Evolutionary conservation across 2,113 vertebrate species (phyloP).

Genomic region (Globicephala melas): DNA sequence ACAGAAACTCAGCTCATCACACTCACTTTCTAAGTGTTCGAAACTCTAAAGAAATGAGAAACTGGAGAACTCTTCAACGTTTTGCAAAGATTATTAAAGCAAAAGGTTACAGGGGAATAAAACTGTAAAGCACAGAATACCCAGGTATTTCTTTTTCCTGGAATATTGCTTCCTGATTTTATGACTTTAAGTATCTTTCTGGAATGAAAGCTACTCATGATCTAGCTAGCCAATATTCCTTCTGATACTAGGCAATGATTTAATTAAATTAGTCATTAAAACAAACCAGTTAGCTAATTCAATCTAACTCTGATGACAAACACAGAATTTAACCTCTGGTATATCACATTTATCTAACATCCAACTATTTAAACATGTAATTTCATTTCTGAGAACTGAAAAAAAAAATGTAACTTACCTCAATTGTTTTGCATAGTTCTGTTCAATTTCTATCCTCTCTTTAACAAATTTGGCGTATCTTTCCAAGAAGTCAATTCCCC

Average conservation of each 20-base stretch:
- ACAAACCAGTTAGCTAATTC: constrained; percentile 19
- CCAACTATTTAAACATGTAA: constrained; percentile 40
- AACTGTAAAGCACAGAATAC: not conserved
- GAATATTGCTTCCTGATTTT: constrained; percentile 4
- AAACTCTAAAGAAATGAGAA: constrained; percentile 19
- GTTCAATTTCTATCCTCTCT: constrained; percentile 98
- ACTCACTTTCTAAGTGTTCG: not conserved
- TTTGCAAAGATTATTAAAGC: not conserved
- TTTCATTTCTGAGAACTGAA: constrained; percentile 38
- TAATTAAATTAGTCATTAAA: constrained; percentile 8
- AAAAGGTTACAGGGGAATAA: not conserved
- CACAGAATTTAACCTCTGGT: not conserved
- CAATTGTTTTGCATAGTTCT: constrained; percentile 97
- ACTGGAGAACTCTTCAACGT: not conserved
- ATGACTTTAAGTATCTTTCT: constrained; percentile 42
- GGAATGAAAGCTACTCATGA: constrained; percentile 5
- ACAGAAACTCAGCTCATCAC: constrained; percentile 18
- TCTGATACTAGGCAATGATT: not conserved
- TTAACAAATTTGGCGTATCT: constrained; percentile 99
- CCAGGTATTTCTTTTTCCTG: not conserved
- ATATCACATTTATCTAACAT: not conserved
- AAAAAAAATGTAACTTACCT: constrained; percentile 84
- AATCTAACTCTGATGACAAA: constrained; percentile 19
- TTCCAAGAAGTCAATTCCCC: constrained; percentile 99
- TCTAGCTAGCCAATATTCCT: not conserved